Conservation (phyloP, 2,888 invertebrate genomes). For the Noctua comes region DNA sequence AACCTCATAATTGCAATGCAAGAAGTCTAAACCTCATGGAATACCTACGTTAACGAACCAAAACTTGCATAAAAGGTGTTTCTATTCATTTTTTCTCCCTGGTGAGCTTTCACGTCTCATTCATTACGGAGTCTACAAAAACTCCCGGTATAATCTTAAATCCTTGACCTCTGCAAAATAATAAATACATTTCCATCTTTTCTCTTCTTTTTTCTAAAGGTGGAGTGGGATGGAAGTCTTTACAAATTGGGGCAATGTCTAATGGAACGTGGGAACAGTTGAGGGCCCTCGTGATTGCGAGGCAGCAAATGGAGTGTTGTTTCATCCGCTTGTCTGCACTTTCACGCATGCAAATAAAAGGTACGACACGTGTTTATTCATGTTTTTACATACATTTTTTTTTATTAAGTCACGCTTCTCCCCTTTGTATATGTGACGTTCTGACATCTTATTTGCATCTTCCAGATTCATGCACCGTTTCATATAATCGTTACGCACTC, state of each 20-base stretch:
- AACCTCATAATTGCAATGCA: constrained; percentile 38
- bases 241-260: constrained; percentile 79
- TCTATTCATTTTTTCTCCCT: constrained; percentile 58
- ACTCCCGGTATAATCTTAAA: constrained; percentile 65
- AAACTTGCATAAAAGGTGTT: constrained; percentile 62
- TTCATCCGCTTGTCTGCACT: constrained; percentile 76
- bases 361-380: constrained; percentile 40
- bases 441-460: constrained; percentile 29
- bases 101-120: constrained; percentile 64
- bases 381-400: constrained; percentile 7
- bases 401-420: constrained; percentile 13
- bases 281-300: constrained; percentile 71
- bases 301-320: constrained; percentile 69
- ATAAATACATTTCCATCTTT: constrained; percentile 75
- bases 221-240: constrained; percentile 69
- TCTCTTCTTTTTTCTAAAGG: constrained; percentile 63
- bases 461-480: constrained; percentile 13
- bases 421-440: background rate
- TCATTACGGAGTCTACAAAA: constrained; percentile 69
- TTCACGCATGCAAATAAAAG: constrained; percentile 70
- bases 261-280: constrained; percentile 78
- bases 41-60: constrained; percentile 54
- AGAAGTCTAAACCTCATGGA: constrained; percentile 36
- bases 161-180: constrained; percentile 72
- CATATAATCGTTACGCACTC: background rate